Base-by-base conservation (phyloP, 2,113 vertebrate species). In the Festucalex cinctus region DNA sequence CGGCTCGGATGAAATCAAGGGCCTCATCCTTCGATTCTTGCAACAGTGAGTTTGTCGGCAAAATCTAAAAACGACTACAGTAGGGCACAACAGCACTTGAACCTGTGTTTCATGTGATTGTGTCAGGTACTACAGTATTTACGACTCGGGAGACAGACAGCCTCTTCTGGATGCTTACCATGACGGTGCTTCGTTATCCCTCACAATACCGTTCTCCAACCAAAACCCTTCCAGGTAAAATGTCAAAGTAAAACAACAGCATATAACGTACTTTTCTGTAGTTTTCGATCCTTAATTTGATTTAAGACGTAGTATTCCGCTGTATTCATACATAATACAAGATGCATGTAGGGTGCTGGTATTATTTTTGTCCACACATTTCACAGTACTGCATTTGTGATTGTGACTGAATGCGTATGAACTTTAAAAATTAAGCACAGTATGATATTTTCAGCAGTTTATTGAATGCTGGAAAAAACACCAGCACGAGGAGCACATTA, bases 131-230 rank as follows among this genome's bases (percentile, higher is more conserved):
- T 96, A 93, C 80, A 84, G 88, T 1, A 89, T 94, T 39, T 97
- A 96, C 9, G 95, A 97, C 86, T 94, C 95, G 0, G 93, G 91
- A 41, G 86, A 95, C 85, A 87, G 95, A 46, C 95, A 96, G 70
- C 91, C 91, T 0, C 91, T 96, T 10, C 83, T 97, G n/a, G 92
- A 96, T 0, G 95, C 95, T 37, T 97, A 97, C 81, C 95, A 96
- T 39, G 94, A 96, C 32, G 92, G 91, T 1, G 94, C 95, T 10
- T 94, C 92, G 39, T 94, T 95, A 61, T 96, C 95, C 0, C 80
- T 96, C 39, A 94, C 92, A 72, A 93, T 93, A 39, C 93, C 95
- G 0, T 89, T 84, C 73, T 73, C 84, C 6, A 79, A 75, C 36
- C 93, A 93, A 63, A 94, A 93, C 79, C 90, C 91, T 3, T 86